Conservation (phyloP, 2,113 vertebrate genomes). For the Pachycephala philippinensis region DNA sequence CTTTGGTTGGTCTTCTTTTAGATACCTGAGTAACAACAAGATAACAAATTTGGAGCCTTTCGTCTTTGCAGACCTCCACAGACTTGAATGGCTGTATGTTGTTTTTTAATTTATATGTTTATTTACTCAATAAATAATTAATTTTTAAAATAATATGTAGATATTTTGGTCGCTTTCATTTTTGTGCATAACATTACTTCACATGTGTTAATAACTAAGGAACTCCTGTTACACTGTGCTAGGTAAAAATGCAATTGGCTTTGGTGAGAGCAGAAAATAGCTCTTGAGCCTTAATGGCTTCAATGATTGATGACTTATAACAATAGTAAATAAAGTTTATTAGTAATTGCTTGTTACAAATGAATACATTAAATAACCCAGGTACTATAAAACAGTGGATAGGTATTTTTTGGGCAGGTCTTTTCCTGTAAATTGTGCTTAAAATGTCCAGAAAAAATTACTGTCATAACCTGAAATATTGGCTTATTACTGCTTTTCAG, state of each 20-base stretch:
- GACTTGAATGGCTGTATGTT: slow-evolving; percentile 93
- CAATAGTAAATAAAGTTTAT: neutral
- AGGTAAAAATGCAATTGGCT: neutral
- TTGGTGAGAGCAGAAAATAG: neutral
- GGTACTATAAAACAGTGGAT: neutral
- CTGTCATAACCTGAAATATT: neutral
- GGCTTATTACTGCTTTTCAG: neutral
- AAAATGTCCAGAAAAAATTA: neutral
- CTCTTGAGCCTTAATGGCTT: neutral
- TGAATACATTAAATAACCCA: neutral
- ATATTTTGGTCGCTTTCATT: neutral
- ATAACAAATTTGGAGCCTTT: slow-evolving; percentile 83
- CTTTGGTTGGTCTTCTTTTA: slow-evolving; percentile 51
- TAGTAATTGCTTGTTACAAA: neutral
- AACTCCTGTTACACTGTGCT: neutral
- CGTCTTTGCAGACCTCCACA: slow-evolving; percentile 89
- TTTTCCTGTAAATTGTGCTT: neutral
- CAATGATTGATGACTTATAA: neutral
- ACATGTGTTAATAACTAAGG: neutral
- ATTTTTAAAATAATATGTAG: neutral
- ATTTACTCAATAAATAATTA: neutral
- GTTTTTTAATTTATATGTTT: neutral
- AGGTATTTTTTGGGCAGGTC: neutral
- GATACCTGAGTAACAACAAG: slow-evolving; percentile 90
- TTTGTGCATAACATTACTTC: neutral